phyloP scores from a whole-genome alignment of 2,888 invertebrate species.

The Phyto melanocephala region DNA sequence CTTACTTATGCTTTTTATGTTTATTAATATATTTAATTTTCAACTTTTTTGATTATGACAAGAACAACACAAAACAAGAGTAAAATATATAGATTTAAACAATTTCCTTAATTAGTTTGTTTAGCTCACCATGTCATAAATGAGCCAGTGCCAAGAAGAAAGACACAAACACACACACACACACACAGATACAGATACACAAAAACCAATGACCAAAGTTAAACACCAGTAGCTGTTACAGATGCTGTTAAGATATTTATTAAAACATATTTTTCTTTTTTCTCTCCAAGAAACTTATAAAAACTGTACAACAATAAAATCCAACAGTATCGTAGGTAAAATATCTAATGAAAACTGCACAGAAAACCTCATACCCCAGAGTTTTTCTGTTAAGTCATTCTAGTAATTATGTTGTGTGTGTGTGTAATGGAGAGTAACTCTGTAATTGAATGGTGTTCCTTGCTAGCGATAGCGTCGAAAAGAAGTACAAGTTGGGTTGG shows the following conservation, averaged over 20 bases:
- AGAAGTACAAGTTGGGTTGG: slow-evolving; percentile 1
- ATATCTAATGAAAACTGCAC: slow-evolving; percentile 27
- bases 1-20: not conserved
- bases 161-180: not conserved
- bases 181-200: not conserved
- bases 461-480: not conserved
- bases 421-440: not conserved
- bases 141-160: not conserved
- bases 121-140: not conserved
- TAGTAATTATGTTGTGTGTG: not conserved
- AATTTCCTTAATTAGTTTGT: slow-evolving; percentile 56
- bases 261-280: not conserved
- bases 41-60: not conserved
- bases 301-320: slow-evolving; percentile 9
- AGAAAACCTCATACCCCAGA: not conserved
- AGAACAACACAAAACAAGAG: not conserved
- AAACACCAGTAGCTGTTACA: slow-evolving; percentile 52
- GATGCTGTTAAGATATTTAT: slow-evolving; percentile 36
- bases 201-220: not conserved
- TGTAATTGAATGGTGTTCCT: not conserved
- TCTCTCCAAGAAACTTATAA: slow-evolving; percentile 32
- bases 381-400: slow-evolving; percentile 33
- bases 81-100: not conserved
- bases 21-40: slow-evolving; percentile 30
- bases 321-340: not conserved